phyloP scores from a whole-genome alignment of 1,140 invertebrate species.

The Heliconius hermathena region DNA sequence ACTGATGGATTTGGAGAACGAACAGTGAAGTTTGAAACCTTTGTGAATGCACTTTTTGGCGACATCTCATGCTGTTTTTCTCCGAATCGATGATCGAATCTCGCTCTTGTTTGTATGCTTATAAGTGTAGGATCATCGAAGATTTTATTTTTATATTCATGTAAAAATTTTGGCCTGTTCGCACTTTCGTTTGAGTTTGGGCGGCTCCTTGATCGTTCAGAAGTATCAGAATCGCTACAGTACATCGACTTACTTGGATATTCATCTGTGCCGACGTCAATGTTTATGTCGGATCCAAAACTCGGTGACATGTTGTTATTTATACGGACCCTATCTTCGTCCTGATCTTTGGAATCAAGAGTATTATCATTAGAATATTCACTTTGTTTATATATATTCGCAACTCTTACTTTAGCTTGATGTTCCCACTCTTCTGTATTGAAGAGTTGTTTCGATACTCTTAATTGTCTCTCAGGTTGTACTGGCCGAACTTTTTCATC shows the following conservation, averaged over 20 bases:
- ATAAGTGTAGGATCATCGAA: conserved; percentile 83
- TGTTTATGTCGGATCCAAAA: conserved; percentile 77
- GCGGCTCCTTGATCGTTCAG: conserved; percentile 75
- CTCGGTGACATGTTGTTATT: conserved; percentile 79
- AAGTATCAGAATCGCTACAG: conserved; percentile 79
- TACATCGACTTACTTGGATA: conserved; percentile 78
- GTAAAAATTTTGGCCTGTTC: conserved; percentile 70
- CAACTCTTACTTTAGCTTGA: conserved; percentile 58
- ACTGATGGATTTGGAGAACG: conserved; percentile 86
- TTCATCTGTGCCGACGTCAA: conserved; percentile 81
- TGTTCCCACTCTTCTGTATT: conserved; percentile 75
- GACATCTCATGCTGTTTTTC: conserved; percentile 71
- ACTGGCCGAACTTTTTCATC: conserved; percentile 89
- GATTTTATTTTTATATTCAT: conserved; percentile 83
- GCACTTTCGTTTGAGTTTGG: conserved; percentile 80
- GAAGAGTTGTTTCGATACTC: conserved; percentile 81
- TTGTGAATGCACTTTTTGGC: conserved; percentile 89
- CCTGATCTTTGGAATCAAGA: conserved; percentile 68
- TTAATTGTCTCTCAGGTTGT: conserved; percentile 84
- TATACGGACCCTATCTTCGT: conserved; percentile 69
- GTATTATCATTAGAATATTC: conserved; percentile 73
- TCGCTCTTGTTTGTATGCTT: conserved; percentile 78
- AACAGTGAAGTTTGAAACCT: conserved; percentile 83
- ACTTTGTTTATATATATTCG: conserved; percentile 69
- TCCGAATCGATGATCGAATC: conserved; percentile 72